Base-by-base conservation (phyloP, 64 coral and sea anemone species). In the Pocillopora damicornis region DNA sequence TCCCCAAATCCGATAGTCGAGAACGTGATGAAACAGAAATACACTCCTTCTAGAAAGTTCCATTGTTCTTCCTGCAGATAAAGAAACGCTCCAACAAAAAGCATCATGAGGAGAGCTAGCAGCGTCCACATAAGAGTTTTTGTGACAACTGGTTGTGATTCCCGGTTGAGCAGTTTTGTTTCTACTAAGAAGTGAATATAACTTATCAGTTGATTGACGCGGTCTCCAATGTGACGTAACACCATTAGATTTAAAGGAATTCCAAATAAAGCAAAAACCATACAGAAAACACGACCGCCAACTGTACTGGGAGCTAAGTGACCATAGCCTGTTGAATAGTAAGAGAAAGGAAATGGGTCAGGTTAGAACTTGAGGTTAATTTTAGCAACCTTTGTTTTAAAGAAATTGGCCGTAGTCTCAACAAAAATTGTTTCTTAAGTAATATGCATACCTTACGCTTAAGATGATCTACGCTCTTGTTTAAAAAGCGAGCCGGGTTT, bases 1-100 rank as follows among this genome's bases (percentile, higher is more conserved):
- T 96, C 94, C 36, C 94, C 94, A 75, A 96, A 96, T 61, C 94
- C 94, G 35, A 96, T 90, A 1, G 94, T 96, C 35, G 94, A 96
- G 79, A 96, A 96, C 22, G 94, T 96, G 60, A 93, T 86, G 51
- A 96, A 96, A 58, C 94, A 96, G 36, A 93, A 96, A 58, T 96
- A 96, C 11, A 96, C 90, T 37, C 87, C 91, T 59, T 96, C 78
- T n/a, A 96, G 90, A 78, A 93, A 93, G 30, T 75, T 96, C 94
- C 94, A 96, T 0, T 90, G 68, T 76, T 96, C 91, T 14, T 91
- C 81, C 82, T 93, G 91, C 35, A 88, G 87, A 76, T 90, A 96
- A 66, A 96, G 63, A 3, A 93, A 38, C 13, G 91, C 94, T 30
- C 94, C 94, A 23, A 90, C 63, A 2, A 96, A 75, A 1, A 96